A percentile compares a stretch with the other conserved stretches of the same genome.
These are phyloP conservation scores for Cyphomyrus plagiostoma DNA, from an alignment of 2,113 vertebrate genomes.

Conservation along the genomic window DNA sequence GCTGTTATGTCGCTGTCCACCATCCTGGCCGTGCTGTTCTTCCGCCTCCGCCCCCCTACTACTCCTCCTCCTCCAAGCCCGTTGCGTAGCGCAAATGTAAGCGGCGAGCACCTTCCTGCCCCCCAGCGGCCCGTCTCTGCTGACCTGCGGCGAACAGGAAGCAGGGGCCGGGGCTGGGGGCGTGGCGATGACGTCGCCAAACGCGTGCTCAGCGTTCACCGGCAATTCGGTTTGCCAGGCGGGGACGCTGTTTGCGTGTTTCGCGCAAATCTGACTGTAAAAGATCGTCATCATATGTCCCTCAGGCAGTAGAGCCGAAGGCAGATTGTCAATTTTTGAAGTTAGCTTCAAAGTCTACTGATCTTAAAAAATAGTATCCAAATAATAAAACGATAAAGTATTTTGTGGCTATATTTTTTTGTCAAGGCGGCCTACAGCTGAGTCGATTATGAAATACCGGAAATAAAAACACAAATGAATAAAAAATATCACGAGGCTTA, in stretches of 20 bases:
- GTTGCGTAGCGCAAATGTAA: not conserved
- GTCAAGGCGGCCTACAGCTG: not conserved
- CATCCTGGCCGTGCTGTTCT: not conserved
- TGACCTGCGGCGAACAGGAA: constrained; percentile 3
- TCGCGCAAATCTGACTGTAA: not conserved
- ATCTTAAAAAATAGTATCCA: not conserved
- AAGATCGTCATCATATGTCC: not conserved
- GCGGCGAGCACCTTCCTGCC: not conserved
- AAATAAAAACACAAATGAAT: not conserved
- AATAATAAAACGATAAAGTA: not conserved
- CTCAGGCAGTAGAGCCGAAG: not conserved
- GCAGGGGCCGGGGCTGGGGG: not conserved
- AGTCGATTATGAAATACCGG: not conserved
- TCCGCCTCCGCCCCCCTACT: constrained; percentile 12
- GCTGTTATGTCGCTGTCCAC: not conserved
- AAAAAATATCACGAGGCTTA: not conserved
- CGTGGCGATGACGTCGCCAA: not conserved
- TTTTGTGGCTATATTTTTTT: not conserved
- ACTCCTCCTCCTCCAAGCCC: not conserved
- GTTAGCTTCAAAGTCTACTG: not conserved
- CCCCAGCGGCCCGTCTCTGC: not conserved
- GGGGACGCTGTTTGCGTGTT: not conserved
- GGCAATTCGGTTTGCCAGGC: not conserved
- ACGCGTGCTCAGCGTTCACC: not conserved
- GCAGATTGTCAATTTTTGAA: not conserved